Evolutionary conservation across 2,797 vertebrate species (phyloP).

Genomic region (Acanthurus lineatus): DNA sequence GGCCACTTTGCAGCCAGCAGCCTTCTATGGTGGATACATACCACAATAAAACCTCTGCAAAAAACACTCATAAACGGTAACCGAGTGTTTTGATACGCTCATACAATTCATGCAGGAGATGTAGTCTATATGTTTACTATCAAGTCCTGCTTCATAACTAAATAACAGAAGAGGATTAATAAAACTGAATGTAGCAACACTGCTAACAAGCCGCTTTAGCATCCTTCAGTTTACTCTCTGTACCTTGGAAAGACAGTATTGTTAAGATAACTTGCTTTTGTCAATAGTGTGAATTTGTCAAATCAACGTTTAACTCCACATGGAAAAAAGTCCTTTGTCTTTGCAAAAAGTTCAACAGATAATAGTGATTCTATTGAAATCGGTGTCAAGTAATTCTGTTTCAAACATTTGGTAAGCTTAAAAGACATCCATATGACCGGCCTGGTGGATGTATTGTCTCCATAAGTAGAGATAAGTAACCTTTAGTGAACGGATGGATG

Average conservation of each 20-base stretch:
- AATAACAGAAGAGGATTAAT: neutral
- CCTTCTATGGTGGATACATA: too few relatives aligned
- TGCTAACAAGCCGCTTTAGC: too few relatives aligned
- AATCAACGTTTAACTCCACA: neutral
- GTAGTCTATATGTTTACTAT: too few relatives aligned
- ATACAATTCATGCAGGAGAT: too few relatives aligned
- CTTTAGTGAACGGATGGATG: constrained; percentile 38
- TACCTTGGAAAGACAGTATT: neutral
- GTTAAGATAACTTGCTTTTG: neutral
- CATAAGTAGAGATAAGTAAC: constrained; percentile 34
- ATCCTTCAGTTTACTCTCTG: neutral
- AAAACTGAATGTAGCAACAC: neutral
- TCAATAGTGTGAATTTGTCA: neutral
- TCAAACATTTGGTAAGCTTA: neutral
- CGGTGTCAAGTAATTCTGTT: neutral
- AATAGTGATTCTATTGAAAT: neutral
- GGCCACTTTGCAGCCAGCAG: too few relatives aligned
- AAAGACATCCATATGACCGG: constrained; percentile 9
- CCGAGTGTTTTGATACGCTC: too few relatives aligned
- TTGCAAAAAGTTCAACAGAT: neutral
- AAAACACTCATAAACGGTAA: too few relatives aligned
- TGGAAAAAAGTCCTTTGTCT: neutral
- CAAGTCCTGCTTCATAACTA: too few relatives aligned
- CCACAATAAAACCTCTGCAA: too few relatives aligned
- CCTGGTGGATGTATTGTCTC: constrained; percentile 8